These are phyloP conservation scores for Thaleichthys pacificus DNA, from an alignment of 2,797 vertebrate genomes.

Conservation along the genomic window DNA sequence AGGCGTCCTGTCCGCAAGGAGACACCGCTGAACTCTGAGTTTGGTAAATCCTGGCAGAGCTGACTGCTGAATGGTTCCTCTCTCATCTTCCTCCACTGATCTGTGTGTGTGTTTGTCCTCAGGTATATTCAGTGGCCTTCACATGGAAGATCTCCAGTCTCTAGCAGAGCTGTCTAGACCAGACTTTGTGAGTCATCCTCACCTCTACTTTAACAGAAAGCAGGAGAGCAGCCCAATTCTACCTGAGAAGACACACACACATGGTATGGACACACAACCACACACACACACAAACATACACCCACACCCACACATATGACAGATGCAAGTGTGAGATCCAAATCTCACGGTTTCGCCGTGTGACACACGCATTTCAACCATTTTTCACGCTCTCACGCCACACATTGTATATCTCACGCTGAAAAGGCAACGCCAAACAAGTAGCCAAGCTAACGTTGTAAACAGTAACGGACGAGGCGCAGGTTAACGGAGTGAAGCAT, in stretches of 20 bases:
- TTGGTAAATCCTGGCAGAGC: conserved; percentile 1
- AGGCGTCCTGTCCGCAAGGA: conserved; percentile 3
- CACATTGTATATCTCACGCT: too few relatives aligned
- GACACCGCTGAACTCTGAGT: neutral
- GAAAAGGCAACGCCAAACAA: too few relatives aligned
- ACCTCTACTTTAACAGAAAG: conserved; percentile 7
- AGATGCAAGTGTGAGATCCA: too few relatives aligned
- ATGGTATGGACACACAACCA: conserved; percentile 12
- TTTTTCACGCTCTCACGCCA: too few relatives aligned
- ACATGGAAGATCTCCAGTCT: conserved; percentile 10
- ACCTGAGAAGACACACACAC: conserved; percentile 17
- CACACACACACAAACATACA: conserved; percentile 1
- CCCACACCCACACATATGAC: conserved; percentile 36
- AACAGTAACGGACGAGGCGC: too few relatives aligned
- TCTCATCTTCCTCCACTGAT: neutral
- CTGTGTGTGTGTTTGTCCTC: neutral
- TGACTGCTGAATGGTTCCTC: neutral
- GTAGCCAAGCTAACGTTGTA: too few relatives aligned
- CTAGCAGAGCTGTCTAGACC: conserved; percentile 11
- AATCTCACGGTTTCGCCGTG: too few relatives aligned
- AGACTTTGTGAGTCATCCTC: conserved; percentile 11
- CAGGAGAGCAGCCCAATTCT: neutral
- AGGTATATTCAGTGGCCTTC: conserved; percentile 13
- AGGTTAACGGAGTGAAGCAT: too few relatives aligned
- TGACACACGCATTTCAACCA: too few relatives aligned